phyloP scores from a whole-genome alignment of 2,113 vertebrate species.

The Pangasianodon gigas region DNA sequence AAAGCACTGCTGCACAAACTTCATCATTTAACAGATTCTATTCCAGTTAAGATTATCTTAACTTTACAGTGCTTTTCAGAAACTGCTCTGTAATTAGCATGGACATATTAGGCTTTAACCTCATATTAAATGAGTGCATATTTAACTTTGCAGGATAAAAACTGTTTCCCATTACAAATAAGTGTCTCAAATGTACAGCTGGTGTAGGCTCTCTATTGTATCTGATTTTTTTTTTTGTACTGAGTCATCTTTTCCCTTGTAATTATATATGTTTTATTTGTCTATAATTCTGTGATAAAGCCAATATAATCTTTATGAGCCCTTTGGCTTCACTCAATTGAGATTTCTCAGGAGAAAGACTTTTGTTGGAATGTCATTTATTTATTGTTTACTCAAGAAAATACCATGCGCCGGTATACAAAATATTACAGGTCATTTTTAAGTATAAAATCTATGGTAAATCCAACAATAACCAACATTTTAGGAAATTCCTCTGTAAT shows the following conservation, averaged over 20 bases:
- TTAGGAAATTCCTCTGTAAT: too few species aligned
- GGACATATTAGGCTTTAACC: not conserved
- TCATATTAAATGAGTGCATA: not conserved
- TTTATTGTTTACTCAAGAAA: too few species aligned
- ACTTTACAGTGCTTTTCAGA: not conserved
- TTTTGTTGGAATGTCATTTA: too few species aligned
- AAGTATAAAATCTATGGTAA: too few species aligned
- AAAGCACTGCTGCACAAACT: not conserved
- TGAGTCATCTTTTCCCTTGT: not conserved
- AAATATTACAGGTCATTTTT: not conserved
- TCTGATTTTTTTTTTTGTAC: not conserved
- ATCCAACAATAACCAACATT: too few species aligned
- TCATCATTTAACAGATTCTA: not conserved
- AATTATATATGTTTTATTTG: not conserved
- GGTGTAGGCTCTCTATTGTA: not conserved
- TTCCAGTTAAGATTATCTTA: not conserved
- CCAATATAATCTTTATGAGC: not conserved
- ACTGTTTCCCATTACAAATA: not conserved
- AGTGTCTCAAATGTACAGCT: not conserved
- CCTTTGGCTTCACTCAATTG: too few species aligned
- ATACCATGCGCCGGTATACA: not conserved
- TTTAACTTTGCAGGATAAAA: not conserved
- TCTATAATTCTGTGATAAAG: not conserved
- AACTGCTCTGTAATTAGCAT: not conserved
- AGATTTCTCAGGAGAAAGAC: too few species aligned